Base-by-base conservation (phyloP, 2,888 invertebrate genomes). In the Lampropteryx suffumata region DNA sequence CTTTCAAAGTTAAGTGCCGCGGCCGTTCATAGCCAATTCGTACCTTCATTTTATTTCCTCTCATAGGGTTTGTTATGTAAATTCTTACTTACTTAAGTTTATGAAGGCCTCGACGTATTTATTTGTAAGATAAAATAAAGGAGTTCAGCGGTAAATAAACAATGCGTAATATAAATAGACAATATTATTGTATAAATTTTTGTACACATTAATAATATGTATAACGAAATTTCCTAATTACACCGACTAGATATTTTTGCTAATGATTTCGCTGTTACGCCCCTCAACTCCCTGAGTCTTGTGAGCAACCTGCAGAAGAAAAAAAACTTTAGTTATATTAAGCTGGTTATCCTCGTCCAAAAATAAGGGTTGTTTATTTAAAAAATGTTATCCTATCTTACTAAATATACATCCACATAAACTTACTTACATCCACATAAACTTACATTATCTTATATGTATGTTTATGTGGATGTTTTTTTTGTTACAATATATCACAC, bases 131-230 rank as follows among this genome's bases (percentile, higher is more conserved):
- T 35, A 39, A 34, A 35, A 36, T 50, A n/a, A 27, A 12, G 32
- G n/a, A n/a, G 37, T 4, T 7, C 6, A 24, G 33, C 28, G 34
- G 33, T 9, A 72, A 78, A 76, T 57, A 73, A 77, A 82, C 77
- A 76, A 71, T 57, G 61, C 60, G 54, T 71, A 47, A 70, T 86
- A 80, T 81, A 85, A 89, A 87, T 84, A 88, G 82, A 85, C 75
- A 84, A 83, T 87, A 83, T 87, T 85, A 88, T 85, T 88, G 87
- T 89, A 88, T 83, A 88, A 88, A 88, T 80, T 83, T 83, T 82
- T 84, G 82, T 84, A 85, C 82, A 85, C 82, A 85, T 45, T 82
- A 85, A 73, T 84, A 84, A 74, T 84, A 84, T 84, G 81, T 86
- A 80, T 83, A 85, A 87, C 82, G 66, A 76, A 87, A 81, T 83